Conservation (phyloP, 2,113 vertebrate genomes). For the Pimephales promelas region DNA sequence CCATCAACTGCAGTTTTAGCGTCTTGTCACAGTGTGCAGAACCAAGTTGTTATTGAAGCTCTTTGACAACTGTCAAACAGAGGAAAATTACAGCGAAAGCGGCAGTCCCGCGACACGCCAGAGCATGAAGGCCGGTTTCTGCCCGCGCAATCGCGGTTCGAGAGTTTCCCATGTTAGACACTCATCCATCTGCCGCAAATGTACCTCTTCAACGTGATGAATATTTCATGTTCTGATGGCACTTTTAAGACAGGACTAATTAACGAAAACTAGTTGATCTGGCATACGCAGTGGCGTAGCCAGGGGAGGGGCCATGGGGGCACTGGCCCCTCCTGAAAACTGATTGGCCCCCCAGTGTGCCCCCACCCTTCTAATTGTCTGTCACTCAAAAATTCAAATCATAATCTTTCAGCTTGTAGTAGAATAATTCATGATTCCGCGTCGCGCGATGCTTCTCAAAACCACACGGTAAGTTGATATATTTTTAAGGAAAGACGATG, state of each 20-base stretch:
- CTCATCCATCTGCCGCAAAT: constrained; percentile 36
- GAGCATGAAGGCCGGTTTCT: not conserved
- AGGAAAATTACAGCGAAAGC: constrained; percentile 10
- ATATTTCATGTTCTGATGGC: constrained; percentile 81
- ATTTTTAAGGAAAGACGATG: too few relatives aligned
- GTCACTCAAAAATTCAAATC: too few relatives aligned
- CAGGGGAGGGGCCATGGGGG: too few relatives aligned
- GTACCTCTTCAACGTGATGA: constrained; percentile 66
- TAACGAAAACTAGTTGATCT: constrained; percentile 82
- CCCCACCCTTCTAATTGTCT: too few relatives aligned
- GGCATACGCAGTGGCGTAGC: too few relatives aligned
- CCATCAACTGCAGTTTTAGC: not conserved
- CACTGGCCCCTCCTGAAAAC: too few relatives aligned
- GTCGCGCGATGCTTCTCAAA: too few relatives aligned
- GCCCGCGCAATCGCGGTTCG: constrained; percentile 1
- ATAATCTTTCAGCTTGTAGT: too few relatives aligned
- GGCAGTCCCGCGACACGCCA: not conserved
- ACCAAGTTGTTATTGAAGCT: constrained; percentile 2
- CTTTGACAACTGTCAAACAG: constrained; percentile 11
- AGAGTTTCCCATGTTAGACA: constrained; percentile 23
- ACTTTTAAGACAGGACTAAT: constrained; percentile 81
- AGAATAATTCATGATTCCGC: too few relatives aligned
- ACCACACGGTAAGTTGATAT: too few relatives aligned
- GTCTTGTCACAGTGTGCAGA: not conserved
- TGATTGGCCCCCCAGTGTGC: too few relatives aligned